phyloP scores from a whole-genome alignment of 2,888 invertebrate genomes.

The Frankliniella intonsa region DNA sequence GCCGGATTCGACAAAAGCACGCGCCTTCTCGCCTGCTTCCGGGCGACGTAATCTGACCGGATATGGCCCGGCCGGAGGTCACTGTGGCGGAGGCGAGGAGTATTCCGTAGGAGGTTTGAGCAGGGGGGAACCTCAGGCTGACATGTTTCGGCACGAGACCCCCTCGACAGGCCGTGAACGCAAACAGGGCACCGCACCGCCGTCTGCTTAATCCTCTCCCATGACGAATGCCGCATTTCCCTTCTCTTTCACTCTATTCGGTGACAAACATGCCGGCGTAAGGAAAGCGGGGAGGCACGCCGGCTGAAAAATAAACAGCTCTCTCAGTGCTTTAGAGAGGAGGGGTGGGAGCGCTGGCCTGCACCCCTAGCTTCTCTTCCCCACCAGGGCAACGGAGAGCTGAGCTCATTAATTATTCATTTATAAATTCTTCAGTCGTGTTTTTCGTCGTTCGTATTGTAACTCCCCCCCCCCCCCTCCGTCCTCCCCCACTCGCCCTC shows the following conservation, averaged over 20 bases:
- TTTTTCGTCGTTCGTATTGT: neutral
- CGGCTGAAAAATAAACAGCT: neutral
- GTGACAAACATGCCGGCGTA: neutral
- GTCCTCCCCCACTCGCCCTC: neutral
- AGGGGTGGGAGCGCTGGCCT: neutral
- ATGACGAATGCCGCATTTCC: neutral
- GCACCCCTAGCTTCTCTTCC: neutral
- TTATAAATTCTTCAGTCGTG: neutral
- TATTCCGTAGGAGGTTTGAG: neutral
- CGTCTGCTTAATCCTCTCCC: no score
- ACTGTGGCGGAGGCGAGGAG: neutral
- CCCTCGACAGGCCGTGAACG: neutral
- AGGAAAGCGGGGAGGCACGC: no score
- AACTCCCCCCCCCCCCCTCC: neutral
- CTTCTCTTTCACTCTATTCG: neutral
- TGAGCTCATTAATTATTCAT: conserved; percentile 14
- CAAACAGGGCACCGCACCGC: no score
- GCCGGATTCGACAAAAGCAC: no score
- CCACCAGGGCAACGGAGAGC: neutral
- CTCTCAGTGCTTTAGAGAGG: neutral
- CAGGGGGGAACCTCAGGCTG: no score
- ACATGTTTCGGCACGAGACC: neutral
- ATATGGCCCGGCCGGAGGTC: neutral
- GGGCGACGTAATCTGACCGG: neutral
- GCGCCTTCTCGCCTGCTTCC: no score